Percentiles rank a stretch among this genome's conserved stretches.
These are phyloP conservation scores for Drosophila saltans DNA, from an alignment of 1,140 invertebrate species.

Conservation along the genomic window DNA sequence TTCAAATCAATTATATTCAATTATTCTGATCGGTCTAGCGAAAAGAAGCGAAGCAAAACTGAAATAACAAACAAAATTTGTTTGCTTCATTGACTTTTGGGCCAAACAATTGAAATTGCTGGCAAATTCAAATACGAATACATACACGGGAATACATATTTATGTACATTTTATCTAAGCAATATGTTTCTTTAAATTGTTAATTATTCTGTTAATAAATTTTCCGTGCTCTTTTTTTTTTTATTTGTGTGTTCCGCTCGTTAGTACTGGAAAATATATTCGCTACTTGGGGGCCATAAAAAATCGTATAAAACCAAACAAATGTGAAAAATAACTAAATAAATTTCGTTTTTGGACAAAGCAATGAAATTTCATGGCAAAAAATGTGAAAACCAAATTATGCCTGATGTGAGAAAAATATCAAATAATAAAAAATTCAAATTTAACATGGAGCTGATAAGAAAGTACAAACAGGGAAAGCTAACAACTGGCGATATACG, in stretches of 20 bases:
- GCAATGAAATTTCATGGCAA: neutral
- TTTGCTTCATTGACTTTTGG: conserved; percentile 37
- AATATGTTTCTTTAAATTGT: conserved; percentile 23
- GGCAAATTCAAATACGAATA: conserved; percentile 15
- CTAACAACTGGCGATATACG: conserved; percentile 69
- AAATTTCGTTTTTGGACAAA: conserved; percentile 1
- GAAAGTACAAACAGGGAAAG: conserved; percentile 73
- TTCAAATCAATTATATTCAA: conserved; percentile 58
- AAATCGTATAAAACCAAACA: conserved; percentile 33
- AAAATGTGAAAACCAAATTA: conserved; percentile 14
- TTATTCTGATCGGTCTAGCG: conserved; percentile 52
- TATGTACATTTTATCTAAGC: neutral
- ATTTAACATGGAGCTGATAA: conserved; percentile 76
- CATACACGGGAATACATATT: too few species aligned
- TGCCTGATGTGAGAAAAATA: conserved; percentile 21
- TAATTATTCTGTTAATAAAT: conserved; percentile 50
- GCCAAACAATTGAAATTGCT: conserved; percentile 16
- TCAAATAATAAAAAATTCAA: conserved; percentile 33
- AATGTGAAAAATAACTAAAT: conserved; percentile 27
- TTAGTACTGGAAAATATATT: conserved; percentile 32
- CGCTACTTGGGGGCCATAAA: conserved; percentile 23
- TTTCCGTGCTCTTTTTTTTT: conserved; percentile 14
- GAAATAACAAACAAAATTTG: conserved; percentile 19
- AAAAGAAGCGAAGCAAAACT: conserved; percentile 36
- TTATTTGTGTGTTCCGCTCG: conserved; percentile 18